phyloP scores from a whole-genome alignment of 2,888 invertebrate species.

The Polyommatus iphigenia region DNA sequence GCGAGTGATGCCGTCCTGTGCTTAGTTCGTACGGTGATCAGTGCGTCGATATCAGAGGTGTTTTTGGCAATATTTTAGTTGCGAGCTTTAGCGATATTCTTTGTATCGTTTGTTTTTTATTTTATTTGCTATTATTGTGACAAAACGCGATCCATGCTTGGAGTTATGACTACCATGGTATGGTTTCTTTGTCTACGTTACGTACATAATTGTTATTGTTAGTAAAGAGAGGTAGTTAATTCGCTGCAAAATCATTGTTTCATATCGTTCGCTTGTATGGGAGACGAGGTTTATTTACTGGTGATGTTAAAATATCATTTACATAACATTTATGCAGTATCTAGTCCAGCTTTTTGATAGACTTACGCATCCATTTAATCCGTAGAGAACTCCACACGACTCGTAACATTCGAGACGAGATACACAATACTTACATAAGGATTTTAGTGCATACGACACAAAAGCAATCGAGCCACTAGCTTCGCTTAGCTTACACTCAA shows the following conservation, averaged over 20 bases:
- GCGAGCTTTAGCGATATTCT: conserved; percentile 65
- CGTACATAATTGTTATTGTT: conserved; percentile 61
- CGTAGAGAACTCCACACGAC: conserved; percentile 34
- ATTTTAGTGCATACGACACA: conserved; percentile 11
- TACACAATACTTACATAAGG: conserved; percentile 6
- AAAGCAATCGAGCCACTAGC: conserved; percentile 4
- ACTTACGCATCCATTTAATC: conserved; percentile 39
- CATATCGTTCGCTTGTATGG: conserved; percentile 38
- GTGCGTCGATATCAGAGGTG: conserved; percentile 69
- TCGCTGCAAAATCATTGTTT: conserved; percentile 43
- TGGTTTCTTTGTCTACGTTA: conserved; percentile 79
- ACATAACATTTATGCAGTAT: conserved; percentile 19
- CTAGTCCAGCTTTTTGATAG: conserved; percentile 37
- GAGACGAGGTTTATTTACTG: conserved; percentile 15
- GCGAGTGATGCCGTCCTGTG: conserved; percentile 70
- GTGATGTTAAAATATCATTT: not conserved
- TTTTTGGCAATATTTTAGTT: conserved; percentile 67
- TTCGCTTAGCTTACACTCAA: not conserved
- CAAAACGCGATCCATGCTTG: conserved; percentile 79
- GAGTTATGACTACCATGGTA: conserved; percentile 81
- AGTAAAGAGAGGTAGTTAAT: conserved; percentile 64
- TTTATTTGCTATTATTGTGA: conserved; percentile 67
- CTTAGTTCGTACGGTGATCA: conserved; percentile 74
- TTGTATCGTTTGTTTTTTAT: conserved; percentile 56
- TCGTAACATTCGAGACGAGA: not conserved